These are phyloP conservation scores for Scaptodrosophila lebanonensis DNA, from an alignment of 1,140 invertebrate species.

Conservation along the genomic window DNA sequence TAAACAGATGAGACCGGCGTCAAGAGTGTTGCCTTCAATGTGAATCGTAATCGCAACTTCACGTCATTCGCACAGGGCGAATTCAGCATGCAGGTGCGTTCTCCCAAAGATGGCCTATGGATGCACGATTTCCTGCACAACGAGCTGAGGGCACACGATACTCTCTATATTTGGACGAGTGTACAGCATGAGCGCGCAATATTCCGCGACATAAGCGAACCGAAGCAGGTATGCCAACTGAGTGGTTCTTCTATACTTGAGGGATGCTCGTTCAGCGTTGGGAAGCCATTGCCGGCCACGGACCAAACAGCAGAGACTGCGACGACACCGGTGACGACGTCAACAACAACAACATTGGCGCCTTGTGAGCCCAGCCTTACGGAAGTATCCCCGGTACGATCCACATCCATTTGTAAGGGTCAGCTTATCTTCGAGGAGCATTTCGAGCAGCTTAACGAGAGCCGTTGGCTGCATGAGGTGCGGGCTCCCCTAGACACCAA, in stretches of 20 bases:
- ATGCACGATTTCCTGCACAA: slow-evolving; percentile 32
- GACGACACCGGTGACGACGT: background rate
- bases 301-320: background rate
- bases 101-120: slow-evolving; percentile 42
- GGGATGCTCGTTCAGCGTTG: slow-evolving; percentile 5
- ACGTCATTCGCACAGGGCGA: slow-evolving; percentile 55
- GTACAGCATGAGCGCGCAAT: slow-evolving; percentile 54
- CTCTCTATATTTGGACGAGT: slow-evolving; percentile 58
- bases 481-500: slow-evolving; percentile 45
- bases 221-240: slow-evolving; percentile 33
- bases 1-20: slow-evolving; percentile 54
- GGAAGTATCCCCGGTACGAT: slow-evolving; percentile 9
- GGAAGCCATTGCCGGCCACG: slow-evolving; percentile 3
- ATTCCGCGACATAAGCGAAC: slow-evolving; percentile 35
- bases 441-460: slow-evolving; percentile 57
- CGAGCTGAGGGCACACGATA: slow-evolving; percentile 36
- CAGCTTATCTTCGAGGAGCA: slow-evolving; percentile 61
- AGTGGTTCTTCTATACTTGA: slow-evolving; percentile 28
- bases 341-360: background rate
- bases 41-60: slow-evolving; percentile 65
- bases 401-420: slow-evolving; percentile 36
- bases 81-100: slow-evolving; percentile 29
- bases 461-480: slow-evolving; percentile 50
- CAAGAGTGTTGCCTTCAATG: slow-evolving; percentile 61
- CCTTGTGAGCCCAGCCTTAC: slow-evolving; percentile 17